Percentiles rank a stretch among this genome's conserved stretches.
Conservation (phyloP, 2,888 invertebrate genomes). For the Pristionchus entomophagus region DNA sequence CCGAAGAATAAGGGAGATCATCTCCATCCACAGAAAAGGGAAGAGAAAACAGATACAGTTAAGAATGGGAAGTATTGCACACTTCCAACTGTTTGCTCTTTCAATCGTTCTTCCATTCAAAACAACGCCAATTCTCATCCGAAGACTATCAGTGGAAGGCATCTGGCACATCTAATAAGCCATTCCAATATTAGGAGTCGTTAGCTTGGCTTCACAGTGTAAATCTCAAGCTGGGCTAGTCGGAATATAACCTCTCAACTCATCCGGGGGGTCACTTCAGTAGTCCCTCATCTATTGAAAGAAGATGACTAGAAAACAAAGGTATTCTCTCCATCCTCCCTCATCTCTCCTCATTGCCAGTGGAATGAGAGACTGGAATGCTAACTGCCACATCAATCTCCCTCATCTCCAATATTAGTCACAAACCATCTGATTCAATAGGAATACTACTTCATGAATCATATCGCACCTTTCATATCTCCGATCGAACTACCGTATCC, state of each 20-base stretch:
- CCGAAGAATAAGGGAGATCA: neutral
- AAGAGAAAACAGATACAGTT: neutral
- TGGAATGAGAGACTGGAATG: neutral
- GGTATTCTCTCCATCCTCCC: slow-evolving; percentile 16
- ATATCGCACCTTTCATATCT: neutral
- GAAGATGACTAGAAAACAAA: neutral
- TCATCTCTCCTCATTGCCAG: neutral
- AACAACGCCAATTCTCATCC: neutral
- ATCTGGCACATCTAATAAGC: neutral
- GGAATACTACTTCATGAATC: neutral
- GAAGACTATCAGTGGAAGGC: neutral
- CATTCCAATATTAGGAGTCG: too few species aligned
- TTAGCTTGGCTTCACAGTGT: too few species aligned
- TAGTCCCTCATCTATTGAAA: slow-evolving; percentile 46
- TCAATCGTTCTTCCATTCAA: neutral
- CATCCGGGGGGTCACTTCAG: neutral
- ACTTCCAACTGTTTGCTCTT: neutral
- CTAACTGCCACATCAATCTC: neutral
- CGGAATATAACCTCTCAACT: neutral
- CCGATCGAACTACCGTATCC: neutral
- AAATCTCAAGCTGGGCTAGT: too few species aligned
- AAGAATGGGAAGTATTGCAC: neutral
- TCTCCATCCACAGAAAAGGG: neutral
- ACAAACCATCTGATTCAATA: neutral
- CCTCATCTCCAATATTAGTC: neutral